Evolutionary conservation across 92 coral and sea anemone species (phyloP).

Genomic region (Phenganax stokvisi): DNA sequence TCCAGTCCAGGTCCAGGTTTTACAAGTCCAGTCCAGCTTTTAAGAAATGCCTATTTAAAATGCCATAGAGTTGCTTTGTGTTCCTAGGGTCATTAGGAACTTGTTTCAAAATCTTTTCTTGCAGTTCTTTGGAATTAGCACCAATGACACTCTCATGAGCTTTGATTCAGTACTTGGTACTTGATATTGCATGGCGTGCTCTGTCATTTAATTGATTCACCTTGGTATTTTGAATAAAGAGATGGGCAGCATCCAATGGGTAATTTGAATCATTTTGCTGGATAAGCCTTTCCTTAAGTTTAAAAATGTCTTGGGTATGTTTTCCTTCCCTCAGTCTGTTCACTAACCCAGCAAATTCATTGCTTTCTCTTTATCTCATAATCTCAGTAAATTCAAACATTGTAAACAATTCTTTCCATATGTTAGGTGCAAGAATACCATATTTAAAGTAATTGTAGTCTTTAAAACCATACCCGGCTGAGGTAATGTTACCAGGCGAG

Average conservation of each 20-base stretch:
- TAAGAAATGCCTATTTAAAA: conserved; percentile 8
- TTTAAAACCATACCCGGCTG: no score
- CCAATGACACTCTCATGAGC: conserved; percentile 42
- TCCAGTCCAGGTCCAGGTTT: no score
- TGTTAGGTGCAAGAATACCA: conserved; percentile 42
- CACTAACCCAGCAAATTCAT: conserved; percentile 40
- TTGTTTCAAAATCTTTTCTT: conserved; percentile 44
- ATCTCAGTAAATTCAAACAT: conserved; percentile 36
- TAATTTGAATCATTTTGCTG: conserved; percentile 26
- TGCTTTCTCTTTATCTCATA: conserved; percentile 48
- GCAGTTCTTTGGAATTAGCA: conserved; percentile 44
- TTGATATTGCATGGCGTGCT: conserved; percentile 46
- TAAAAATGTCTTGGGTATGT: not conserved
- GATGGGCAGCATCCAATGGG: conserved; percentile 44
- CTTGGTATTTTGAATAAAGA: not conserved
- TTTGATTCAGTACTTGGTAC: not conserved
- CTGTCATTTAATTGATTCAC: conserved; percentile 57
- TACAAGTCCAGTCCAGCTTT: no score
- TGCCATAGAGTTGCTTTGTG: conserved; percentile 49
- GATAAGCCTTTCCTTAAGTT: not conserved
- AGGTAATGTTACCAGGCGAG: no score
- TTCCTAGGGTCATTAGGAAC: conserved; percentile 55
- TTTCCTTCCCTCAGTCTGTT: not conserved
- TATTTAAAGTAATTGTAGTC: not conserved
- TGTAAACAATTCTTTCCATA: conserved; percentile 38